Conservation (phyloP, 1,140 invertebrate species). For the Halotydeus destructor region DNA sequence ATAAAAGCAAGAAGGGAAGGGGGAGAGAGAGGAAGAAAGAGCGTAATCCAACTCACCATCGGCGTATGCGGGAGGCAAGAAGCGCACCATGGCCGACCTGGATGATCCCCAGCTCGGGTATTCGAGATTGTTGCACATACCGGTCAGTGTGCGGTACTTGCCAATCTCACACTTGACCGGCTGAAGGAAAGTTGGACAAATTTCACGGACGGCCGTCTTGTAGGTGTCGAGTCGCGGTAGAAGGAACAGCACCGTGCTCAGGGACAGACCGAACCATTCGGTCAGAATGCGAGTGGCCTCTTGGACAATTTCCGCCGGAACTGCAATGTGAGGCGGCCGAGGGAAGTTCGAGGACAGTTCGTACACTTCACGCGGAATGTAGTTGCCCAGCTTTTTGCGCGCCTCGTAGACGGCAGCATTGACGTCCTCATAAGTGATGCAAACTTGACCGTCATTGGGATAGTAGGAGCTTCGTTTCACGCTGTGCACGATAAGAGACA, state of each 20-base stretch:
- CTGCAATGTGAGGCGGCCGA: conserved; percentile 17
- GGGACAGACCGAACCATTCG: conserved; percentile 55
- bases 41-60: conserved; percentile 28
- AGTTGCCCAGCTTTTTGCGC: conserved; percentile 36
- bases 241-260: conserved; percentile 65
- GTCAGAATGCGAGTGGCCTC: conserved; percentile 64
- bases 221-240: conserved; percentile 70
- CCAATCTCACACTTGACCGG: conserved; percentile 47
- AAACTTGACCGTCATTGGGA: conserved; percentile 42
- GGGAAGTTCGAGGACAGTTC: conserved; percentile 19
- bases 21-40: no score
- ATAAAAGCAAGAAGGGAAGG: no score
- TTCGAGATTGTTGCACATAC: conserved; percentile 74
- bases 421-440: conserved; percentile 73
- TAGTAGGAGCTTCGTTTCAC: conserved; percentile 14
- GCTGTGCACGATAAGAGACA: no score
- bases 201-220: conserved; percentile 59
- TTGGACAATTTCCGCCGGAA: conserved; percentile 30
- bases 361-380: conserved; percentile 19
- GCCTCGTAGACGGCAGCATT: conserved; percentile 70
- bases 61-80: conserved; percentile 26
- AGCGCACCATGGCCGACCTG: conserved; percentile 41
- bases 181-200: conserved; percentile 65
- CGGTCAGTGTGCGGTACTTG: conserved; percentile 45
- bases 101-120: conserved; percentile 77